Evolutionary conservation across 2,797 vertebrate genomes (phyloP), one percentile per base, ranked within the genome.

Genomic region (Acrossocheilus wenchowensis): DNA sequence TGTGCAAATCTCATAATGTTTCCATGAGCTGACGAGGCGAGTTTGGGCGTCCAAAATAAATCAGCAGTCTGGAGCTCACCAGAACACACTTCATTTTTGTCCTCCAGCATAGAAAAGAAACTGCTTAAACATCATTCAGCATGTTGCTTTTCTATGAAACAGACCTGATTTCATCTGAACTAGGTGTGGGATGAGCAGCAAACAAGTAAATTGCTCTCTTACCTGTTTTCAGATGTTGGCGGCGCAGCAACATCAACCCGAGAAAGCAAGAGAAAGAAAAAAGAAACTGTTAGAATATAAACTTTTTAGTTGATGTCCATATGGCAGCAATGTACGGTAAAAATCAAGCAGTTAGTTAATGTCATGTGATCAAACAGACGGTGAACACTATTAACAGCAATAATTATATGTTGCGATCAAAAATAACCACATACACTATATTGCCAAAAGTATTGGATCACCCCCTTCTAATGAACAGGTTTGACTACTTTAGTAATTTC

Each of bases 221-320:
- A 92, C 89, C 92, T 92, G 93, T 85, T 88, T 88, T 43, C 71
- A 48, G 69, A 30, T 50, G 87, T 83, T 69, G 54, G 60, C 48
- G 26, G 54, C 7, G 45, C 83, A 82, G 80, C 80, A 86, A 23
- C 45, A 72, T 52, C 17, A 30, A 60, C 39, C 26, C n/a, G 12
- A 45, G 77, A 15, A 14, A 85, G 75, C 85, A 88, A 81, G 71
- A 87, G 69, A 87, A n/a, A 62, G 6, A 66, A 34, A 41, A 86
- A 48, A 19, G 3, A 34, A 34, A 64, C 8, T n/a, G 64, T 81
- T 81, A 73, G 82, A 34, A 57, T 15, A 21, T 4, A 54, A 66
- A 81, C n/a, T 17, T 30, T 30, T 30, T 30, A 26, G 26, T 26
- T 26, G 26, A 26, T 26, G 26, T 26, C 26, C 26, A 26, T 26